A percentile compares a stretch with the other conserved stretches of the same genome.
Conservation (phyloP, 2,113 vertebrate genomes). For the Otus sunia region DNA sequence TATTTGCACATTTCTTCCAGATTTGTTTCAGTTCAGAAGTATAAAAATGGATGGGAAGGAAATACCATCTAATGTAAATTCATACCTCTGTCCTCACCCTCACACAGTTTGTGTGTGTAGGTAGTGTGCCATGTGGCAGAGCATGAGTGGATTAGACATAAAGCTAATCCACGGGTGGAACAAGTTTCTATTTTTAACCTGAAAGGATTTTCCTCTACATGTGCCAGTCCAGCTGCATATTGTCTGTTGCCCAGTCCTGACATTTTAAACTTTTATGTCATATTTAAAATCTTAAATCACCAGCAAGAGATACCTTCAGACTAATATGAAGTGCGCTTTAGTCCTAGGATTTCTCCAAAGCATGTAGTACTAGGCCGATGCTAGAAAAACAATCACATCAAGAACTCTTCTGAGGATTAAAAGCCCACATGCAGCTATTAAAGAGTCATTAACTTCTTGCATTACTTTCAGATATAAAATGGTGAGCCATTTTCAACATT, state of each 20-base stretch:
- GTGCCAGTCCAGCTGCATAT: background rate
- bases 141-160: conserved; percentile 45
- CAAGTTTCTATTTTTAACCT: conserved; percentile 52
- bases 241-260: background rate
- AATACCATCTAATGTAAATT: background rate
- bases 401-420: background rate
- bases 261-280: background rate
- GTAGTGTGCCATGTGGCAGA: conserved; percentile 9
- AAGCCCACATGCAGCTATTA: background rate
- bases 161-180: conserved; percentile 33
- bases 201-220: background rate
- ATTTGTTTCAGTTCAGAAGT: background rate
- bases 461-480: background rate
- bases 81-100: background rate
- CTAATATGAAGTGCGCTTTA: background rate
- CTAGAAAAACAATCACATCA: background rate
- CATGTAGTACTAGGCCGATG: background rate
- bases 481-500: background rate
- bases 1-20: background rate
- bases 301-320: background rate
- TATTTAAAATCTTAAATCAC: background rate
- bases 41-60: background rate
- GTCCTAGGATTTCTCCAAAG: background rate
- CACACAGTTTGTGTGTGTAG: background rate
- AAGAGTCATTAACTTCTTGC: background rate